Evolutionary conservation across 2,888 invertebrate species (phyloP), one percentile per base, ranked within the genome.

Genomic region (Troglohyphantes excavatus): DNA sequence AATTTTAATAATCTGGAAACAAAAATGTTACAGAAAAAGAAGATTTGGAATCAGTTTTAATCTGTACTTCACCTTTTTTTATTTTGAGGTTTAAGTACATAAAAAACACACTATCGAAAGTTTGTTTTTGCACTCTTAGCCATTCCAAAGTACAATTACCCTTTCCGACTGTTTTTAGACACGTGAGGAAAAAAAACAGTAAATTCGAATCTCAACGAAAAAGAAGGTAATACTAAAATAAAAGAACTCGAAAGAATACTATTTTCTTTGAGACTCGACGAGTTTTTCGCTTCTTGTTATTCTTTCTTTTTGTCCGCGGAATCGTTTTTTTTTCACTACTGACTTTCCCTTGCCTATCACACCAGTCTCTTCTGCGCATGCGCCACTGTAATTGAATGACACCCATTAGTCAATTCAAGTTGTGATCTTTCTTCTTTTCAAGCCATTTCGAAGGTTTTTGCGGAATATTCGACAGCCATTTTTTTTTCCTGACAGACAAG

Each of bases 341-440:
- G 46, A 29, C 5, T 59, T 68, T 23, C 29, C 46, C 82, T 39
- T 43, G 72, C 68, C 82, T 53, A 33, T 23, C 23, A 29, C 61
- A 21, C 33, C 21, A 63, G 19, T 23, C 13, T 33, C 33, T n/a
- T 23, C 21, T 23, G 65, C 73, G 65, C 83, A 83, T 83, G 83
- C 83, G 39, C 65, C 1, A n/a, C 26, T 23, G 43, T 83, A 83
- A 83, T 83, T 83, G 83, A 83, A 83, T 83, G 73, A 83, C 73
- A 73, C 65, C 73, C 83, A 73, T 83, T 83, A 83, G 83, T 83
- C 83, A 83, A 83, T 83, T 83, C 83, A 73, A 73, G 83, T 43
- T 61, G 11, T 27, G 73, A 72, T 73, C 73, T 63, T 83, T 33
- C 70, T 68, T 39, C 53, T 53, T 53, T 65, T 65, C 65, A 63